phyloP scores from a whole-genome alignment of 2,797 vertebrate genomes.

The Mionectes olivaceus region DNA sequence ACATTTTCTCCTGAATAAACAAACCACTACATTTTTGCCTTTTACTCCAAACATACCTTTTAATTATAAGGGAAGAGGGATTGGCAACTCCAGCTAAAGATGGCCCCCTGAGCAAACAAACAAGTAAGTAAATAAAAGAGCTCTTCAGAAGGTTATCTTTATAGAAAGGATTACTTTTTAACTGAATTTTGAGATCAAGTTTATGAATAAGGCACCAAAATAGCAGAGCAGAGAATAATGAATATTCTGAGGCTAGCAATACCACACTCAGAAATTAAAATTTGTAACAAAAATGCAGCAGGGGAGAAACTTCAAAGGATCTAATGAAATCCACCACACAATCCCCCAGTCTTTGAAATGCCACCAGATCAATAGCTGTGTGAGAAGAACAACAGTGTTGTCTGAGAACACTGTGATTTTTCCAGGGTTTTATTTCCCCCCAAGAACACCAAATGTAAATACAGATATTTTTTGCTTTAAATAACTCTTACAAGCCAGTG shows the following conservation, averaged over 20 bases:
- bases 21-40: neutral
- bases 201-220: neutral
- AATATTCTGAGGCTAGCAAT: neutral
- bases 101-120: neutral
- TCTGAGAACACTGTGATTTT: neutral
- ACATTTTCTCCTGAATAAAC: slow-evolving; percentile 9
- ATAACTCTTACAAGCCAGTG: neutral
- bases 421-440: neutral
- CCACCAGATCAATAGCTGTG: neutral
- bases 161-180: neutral
- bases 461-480: neutral
- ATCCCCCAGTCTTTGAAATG: neutral
- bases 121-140: neutral
- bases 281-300: neutral
- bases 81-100: neutral
- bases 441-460: neutral
- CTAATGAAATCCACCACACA: neutral
- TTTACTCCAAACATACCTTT: neutral
- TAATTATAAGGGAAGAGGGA: neutral
- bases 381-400: neutral
- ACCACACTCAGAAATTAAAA: neutral
- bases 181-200: neutral
- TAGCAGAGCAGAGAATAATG: neutral
- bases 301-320: neutral
- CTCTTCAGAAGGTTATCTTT: neutral